Base-by-base conservation (phyloP, 2,113 vertebrate genomes). In the Malurus alboscapulatus region DNA sequence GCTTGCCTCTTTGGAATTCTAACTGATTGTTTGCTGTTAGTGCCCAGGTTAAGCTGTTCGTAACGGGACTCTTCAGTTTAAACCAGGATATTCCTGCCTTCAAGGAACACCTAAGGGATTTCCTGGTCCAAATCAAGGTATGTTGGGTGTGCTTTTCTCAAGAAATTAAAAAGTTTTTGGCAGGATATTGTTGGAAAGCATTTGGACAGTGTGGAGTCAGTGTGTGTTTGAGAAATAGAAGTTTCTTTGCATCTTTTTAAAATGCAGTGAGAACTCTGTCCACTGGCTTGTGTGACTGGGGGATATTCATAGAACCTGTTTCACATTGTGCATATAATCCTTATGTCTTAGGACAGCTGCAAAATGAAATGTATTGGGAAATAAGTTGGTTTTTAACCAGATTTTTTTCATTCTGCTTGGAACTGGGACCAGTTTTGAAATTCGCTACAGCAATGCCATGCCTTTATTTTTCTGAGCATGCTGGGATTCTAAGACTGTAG, bases 1-100 rank as follows among this genome's bases (percentile, higher is more conserved):
- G 91, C 30, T 30, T 61, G 4, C 2, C 9, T 50, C 10, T 26
- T n/a, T n/a, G 29, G 12, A 30, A 9, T 66, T 18, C 89, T 96
- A 76, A 93, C 77, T 3, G 59, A 11, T 96, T 96, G 77, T 97
- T 92, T 92, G 50, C 40, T 92, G 65, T 94, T 85, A 99, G 99
- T 95, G 99, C 99, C 89, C 99, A 99, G 98, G 99, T 99, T 84
- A 99, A 99, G 97, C 98, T 99, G 96, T 99, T 99, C 95, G 99
- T 99, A 95, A 99, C 99, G 4, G 99, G 99, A 74, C 98, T 99
- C 95, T 99, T 99, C 98, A 99, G 99, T 96, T 98, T 99, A 97
- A 99, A 99, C 98, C 99, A 99, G 97, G 99, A 99, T 98, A 99
- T 99, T 97, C 98, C 99, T 96, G 99, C 99, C 76, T 99, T 99